Base-by-base conservation (phyloP, 2,113 vertebrate species). In the Setophaga petechia region DNA sequence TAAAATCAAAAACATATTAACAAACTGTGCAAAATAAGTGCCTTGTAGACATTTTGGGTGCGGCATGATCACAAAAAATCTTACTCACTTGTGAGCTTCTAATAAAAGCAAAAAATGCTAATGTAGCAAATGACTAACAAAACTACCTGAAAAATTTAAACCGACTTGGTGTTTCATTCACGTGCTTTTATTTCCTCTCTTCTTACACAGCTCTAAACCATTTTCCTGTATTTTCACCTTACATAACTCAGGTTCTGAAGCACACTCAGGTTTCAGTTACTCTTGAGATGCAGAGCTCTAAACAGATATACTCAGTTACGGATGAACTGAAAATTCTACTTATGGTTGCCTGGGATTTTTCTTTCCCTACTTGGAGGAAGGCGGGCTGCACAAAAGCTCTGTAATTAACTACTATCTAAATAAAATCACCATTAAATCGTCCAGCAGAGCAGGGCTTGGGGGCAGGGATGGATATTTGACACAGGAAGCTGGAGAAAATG, bases 131-230 rank as follows among this genome's bases (percentile, higher is more conserved):
- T 7, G 9, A 43, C n/a, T 46, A 58, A 73, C 15, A 49, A 85
- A 79, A 58, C 14, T 0, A 4, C 19, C 35, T 39, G 5, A 82
- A 86, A 88, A 80, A 73, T n/a, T 51, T 33, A 85, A 61, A 47
- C 8, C 0, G 0, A n/a, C 8, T 6, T 14, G 35, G 4, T 14
- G 23, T n/a, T 90, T 80, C 1, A 24, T 74, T 59, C 58, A 59
- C 2, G 8, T 2, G 24, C 1, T n/a, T 11, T 2, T 35, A 59
- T 39, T 39, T 84, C 37, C 65, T 44, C n/a, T 77, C 28, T 77
- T 66, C 24, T 73, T 39, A 69, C 21, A 27, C 14, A 77, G 7
- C 28, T 80, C 55, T 65, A 77, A 41, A 83, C 6, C 3, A 35
- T 77, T 77, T 85, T 27, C 43, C 41, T 68, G 8, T 39, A 8